These are phyloP conservation scores for Crenichthys baileyi DNA, from an alignment of 2,797 vertebrate genomes.

Conservation along the genomic window DNA sequence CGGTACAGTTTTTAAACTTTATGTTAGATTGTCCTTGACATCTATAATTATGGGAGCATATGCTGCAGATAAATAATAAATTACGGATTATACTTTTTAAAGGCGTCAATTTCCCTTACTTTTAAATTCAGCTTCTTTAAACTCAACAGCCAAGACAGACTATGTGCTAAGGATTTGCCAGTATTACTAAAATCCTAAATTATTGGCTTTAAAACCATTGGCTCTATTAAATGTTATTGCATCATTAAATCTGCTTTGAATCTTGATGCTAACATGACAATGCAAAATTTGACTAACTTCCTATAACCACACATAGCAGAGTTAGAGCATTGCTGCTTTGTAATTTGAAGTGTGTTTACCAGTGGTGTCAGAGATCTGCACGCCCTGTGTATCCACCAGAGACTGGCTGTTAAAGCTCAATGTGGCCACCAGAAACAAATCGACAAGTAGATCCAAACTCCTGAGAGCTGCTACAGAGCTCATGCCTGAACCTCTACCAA, in stretches of 20 bases:
- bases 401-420: conserved; percentile 45
- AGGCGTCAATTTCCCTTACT: background rate
- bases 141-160: background rate
- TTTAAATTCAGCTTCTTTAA: background rate
- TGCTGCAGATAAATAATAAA: background rate
- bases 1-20: background rate
- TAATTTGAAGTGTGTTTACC: conserved; percentile 57
- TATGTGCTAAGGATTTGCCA: no score
- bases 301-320: background rate
- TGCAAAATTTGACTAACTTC: background rate
- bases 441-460: conserved; percentile 37
- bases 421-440: conserved; percentile 32
- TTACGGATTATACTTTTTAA: background rate
- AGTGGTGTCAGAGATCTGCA: conserved; percentile 29
- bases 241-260: background rate
- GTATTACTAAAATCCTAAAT: no score
- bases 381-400: conserved; percentile 21
- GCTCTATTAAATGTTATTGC: background rate
- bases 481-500: conserved; percentile 57
- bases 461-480: conserved; percentile 12
- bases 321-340: background rate
- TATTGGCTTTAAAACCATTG: background rate
- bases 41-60: background rate
- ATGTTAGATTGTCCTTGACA: background rate
- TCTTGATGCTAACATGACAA: background rate